Percentiles rank a stretch among this genome's conserved stretches.
phyloP scores from a whole-genome alignment of 2,113 vertebrate genomes.

The Xenus cinereus region DNA sequence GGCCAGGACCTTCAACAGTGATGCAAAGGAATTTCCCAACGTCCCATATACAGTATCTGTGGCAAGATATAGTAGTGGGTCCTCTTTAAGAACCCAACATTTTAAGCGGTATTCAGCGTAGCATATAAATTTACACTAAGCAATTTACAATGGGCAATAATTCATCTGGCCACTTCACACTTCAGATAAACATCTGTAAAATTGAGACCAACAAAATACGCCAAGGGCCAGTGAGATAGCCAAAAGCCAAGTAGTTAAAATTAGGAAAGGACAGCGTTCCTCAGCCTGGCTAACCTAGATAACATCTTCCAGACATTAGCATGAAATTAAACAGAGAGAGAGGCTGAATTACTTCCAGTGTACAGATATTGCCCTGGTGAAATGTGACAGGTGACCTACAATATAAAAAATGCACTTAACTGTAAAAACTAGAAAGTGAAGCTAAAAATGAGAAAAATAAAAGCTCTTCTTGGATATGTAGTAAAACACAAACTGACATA shows the following conservation, averaged over 20 bases:
- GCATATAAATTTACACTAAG: not conserved
- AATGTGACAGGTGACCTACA: slow-evolving; percentile 53
- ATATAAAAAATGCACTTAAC: slow-evolving; percentile 55
- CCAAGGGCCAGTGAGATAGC: not conserved
- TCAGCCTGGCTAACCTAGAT: slow-evolving; percentile 32
- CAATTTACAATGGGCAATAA: not conserved
- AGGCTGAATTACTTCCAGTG: slow-evolving; percentile 41
- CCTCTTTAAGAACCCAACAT: not conserved
- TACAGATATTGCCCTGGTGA: not conserved
- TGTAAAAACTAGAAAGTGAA: slow-evolving; percentile 41
- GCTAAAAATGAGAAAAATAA: slow-evolving; percentile 35
- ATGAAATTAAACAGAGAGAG: slow-evolving; percentile 46
- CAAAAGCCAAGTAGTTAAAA: slow-evolving; percentile 13
- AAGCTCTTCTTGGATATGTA: not conserved
- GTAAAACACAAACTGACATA: slow-evolving; percentile 4
- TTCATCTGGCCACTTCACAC: slow-evolving; percentile 18
- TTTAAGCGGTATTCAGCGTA: not conserved
- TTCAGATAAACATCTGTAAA: slow-evolving; percentile 15
- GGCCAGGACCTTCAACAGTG: not conserved
- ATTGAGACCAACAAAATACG: not conserved
- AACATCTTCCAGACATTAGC: slow-evolving; percentile 52
- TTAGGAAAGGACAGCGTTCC: not conserved
- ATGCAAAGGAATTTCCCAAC: not conserved
- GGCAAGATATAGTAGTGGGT: not conserved
- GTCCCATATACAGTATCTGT: not conserved